Evolutionary conservation across 1,140 invertebrate genomes (phyloP).

Genomic region (Carposina sasakii): DNA sequence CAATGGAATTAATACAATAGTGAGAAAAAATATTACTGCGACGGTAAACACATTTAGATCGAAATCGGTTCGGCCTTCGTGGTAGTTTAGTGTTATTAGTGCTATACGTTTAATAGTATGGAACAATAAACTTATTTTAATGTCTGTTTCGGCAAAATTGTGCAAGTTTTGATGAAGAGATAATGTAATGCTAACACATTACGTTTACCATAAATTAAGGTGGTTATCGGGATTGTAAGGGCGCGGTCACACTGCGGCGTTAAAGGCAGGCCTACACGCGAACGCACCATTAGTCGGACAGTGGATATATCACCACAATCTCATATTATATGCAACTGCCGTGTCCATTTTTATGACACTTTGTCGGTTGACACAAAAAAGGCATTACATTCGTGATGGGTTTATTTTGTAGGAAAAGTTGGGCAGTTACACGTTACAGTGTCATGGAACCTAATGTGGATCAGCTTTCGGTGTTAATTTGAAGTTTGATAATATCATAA

Average conservation of each 20-base stretch:
- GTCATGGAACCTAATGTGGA: no score
- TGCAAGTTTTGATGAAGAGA: not conserved
- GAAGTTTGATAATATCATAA: no score
- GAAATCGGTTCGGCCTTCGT: slow-evolving; percentile 39
- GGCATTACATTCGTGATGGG: slow-evolving; percentile 36
- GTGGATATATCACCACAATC: slow-evolving; percentile 52
- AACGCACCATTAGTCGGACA: slow-evolving; percentile 49
- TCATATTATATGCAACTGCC: slow-evolving; percentile 62
- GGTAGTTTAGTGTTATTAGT: slow-evolving; percentile 40
- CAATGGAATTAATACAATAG: slow-evolving; percentile 42
- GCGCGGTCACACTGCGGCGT: slow-evolving; percentile 41
- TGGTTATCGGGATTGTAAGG: slow-evolving; percentile 31
- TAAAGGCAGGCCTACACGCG: slow-evolving; percentile 55
- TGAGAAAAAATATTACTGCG: slow-evolving; percentile 46
- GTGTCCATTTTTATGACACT: slow-evolving; percentile 54
- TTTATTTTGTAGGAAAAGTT: slow-evolving; percentile 26
- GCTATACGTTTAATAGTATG: slow-evolving; percentile 41
- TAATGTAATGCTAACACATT: not conserved
- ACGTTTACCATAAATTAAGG: slow-evolving; percentile 8
- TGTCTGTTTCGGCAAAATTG: slow-evolving; percentile 12
- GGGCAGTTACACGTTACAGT: slow-evolving; percentile 3
- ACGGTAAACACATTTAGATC: slow-evolving; percentile 49
- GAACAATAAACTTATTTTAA: slow-evolving; percentile 33
- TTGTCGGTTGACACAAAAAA: slow-evolving; percentile 46
- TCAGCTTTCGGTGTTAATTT: no score